phyloP scores from a whole-genome alignment of 2,113 vertebrate genomes.

The Diglossa brunneiventris region DNA sequence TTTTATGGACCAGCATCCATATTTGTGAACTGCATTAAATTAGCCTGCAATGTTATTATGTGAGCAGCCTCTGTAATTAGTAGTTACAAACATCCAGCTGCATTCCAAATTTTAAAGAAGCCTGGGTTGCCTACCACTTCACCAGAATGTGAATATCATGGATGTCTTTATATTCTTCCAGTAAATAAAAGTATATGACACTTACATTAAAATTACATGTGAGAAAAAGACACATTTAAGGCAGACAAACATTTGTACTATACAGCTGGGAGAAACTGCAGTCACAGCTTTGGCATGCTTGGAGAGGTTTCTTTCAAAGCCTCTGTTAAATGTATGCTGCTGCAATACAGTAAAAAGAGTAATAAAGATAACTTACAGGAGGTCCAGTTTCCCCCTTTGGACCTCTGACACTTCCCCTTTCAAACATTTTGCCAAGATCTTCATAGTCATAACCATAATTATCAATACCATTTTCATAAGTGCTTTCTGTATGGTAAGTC shows the following conservation, averaged over 20 bases:
- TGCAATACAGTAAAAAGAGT: slow-evolving; percentile 25
- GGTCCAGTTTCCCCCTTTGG: slow-evolving; percentile 91
- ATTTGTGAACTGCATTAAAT: background rate
- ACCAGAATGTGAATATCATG: background rate
- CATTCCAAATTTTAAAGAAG: slow-evolving; percentile 25
- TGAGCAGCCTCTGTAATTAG: background rate
- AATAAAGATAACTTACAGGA: slow-evolving; percentile 83
- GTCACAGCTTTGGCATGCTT: background rate
- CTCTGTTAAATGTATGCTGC: background rate
- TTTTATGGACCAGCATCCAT: background rate
- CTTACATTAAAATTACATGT: slow-evolving; percentile 18
- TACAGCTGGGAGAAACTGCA: slow-evolving; percentile 6
- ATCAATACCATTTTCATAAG: slow-evolving; percentile 76
- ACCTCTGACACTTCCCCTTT: slow-evolving; percentile 82
- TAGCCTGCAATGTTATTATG: background rate
- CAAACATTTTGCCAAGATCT: slow-evolving; percentile 82
- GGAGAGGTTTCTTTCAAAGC: background rate
- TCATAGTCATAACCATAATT: slow-evolving; percentile 87
- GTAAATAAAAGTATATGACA: background rate
- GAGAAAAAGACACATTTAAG: background rate
- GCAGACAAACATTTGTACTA: slow-evolving; percentile 43
- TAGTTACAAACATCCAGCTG: background rate
- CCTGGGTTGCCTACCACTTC: background rate
- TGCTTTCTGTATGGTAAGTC: slow-evolving; percentile 64
- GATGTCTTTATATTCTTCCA: background rate